phyloP scores from a whole-genome alignment of 92 coral and sea anemone genomes.

The Micromussa lordhowensis region DNA sequence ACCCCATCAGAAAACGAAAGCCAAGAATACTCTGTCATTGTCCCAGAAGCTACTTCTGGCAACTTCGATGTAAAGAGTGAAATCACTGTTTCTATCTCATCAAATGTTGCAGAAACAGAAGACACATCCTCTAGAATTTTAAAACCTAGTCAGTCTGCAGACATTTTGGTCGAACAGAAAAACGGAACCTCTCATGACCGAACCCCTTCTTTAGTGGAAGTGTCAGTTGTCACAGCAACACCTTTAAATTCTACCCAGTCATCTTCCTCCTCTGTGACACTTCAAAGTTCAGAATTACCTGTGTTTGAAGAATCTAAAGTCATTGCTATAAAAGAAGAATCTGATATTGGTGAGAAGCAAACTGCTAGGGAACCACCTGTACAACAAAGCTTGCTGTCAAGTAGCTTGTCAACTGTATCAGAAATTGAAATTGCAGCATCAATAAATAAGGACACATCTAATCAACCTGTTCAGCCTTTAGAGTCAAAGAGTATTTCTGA shows the following conservation, averaged over 20 bases:
- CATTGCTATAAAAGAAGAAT: not conserved
- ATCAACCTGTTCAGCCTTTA: slow-evolving; percentile 1
- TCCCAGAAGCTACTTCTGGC: slow-evolving; percentile 13
- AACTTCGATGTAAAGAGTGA: not conserved
- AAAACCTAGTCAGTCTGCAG: slow-evolving; percentile 21
- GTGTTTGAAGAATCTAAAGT: slow-evolving; percentile 8
- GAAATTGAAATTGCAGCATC: not conserved
- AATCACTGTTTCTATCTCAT: not conserved
- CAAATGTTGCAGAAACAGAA: not conserved
- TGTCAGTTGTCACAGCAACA: slow-evolving; percentile 28
- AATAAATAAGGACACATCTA: not conserved
- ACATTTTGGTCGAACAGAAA: not conserved
- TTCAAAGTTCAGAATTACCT: slow-evolving; percentile 22
- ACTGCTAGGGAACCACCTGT: not conserved
- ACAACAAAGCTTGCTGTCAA: not conserved
- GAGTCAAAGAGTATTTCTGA: not conserved
- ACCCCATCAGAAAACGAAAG: slow-evolving; percentile 28
- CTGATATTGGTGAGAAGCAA: not conserved
- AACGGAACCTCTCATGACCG: slow-evolving; percentile 15
- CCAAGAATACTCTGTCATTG: not conserved
- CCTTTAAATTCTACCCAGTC: slow-evolving; percentile 30
- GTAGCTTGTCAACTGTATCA: not conserved
- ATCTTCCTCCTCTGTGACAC: slow-evolving; percentile 10
- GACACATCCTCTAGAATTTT: slow-evolving; percentile 2
- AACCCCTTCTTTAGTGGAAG: slow-evolving; percentile 27